Base-by-base conservation (phyloP, 2,797 vertebrate genomes). In the Dermochelys coriacea region DNA sequence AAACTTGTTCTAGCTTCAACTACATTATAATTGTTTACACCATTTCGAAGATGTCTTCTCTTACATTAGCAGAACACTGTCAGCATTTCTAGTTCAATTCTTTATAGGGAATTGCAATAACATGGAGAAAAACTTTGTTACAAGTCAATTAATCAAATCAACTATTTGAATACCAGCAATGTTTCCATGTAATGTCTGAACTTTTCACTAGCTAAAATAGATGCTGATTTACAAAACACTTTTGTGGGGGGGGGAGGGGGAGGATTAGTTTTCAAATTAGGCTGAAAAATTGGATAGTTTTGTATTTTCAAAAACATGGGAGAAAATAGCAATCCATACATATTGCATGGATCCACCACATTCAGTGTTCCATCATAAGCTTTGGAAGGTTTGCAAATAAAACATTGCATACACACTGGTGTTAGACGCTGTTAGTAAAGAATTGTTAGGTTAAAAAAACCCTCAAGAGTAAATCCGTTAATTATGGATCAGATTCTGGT, bases 91-190 rank as follows among this genome's bases (percentile, higher is more conserved):
- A 94, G 91, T 89, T 82, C 27, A 47, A 19, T 92, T 49, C 29
- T 91, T 96, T 90, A 91, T 87, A 94, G 80, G 31, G 92, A 94
- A 80, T 45, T 84, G 19, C 6, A 29, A 41, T 54, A 84, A 89
- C 93, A 93, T 80, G 83, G 95, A 94, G 37, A 88, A 93, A 92
- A 92, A 47, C 8, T 80, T 96, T 97, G 68, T 51, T 37, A 93
- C 91, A 86, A 90, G 93, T 84, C 93, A 94, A 94, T 96, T 94
- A 95, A 96, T 96, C 90, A 96, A 94, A 88, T 87, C 88, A 97
- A 95, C 94, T 93, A 96, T 96, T 94, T 96, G 80, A 55, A 51
- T 96, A 96, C 87, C 89, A 95, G 82, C 93, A 96, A 96, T 96
- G 96, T 96, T 91, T 92, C 93, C n/a, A 51, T 31, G 78, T 93